phyloP scores from a whole-genome alignment of 2,113 vertebrate species.

The Pagrus major region DNA sequence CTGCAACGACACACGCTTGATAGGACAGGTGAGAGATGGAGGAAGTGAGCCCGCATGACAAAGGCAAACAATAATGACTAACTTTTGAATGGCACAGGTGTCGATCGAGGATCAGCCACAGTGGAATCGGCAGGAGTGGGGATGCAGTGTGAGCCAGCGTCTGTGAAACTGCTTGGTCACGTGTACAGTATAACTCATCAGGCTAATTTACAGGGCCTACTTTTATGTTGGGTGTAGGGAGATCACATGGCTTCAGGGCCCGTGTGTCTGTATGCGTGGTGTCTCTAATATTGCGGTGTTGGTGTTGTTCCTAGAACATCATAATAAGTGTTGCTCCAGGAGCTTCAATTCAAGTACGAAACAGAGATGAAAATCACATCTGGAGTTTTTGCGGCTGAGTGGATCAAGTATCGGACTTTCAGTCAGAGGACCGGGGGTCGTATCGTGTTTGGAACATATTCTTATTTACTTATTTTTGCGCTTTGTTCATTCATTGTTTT shows the following conservation, averaged over 20 bases:
- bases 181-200: background rate
- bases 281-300: too few relatives aligned
- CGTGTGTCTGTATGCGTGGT: background rate
- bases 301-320: too few relatives aligned
- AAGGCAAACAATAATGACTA: background rate
- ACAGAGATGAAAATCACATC: too few relatives aligned
- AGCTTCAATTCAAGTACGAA: too few relatives aligned
- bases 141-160: background rate
- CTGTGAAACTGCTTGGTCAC: conserved; percentile 9
- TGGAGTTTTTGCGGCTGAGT: too few relatives aligned
- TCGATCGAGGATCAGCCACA: background rate
- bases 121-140: background rate
- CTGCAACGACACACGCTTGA: conserved; percentile 5
- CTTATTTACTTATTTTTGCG: too few relatives aligned
- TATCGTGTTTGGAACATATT: too few relatives aligned
- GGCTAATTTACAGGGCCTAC: background rate
- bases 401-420: too few relatives aligned
- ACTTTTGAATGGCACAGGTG: background rate
- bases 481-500: too few relatives aligned
- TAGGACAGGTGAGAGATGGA: conserved; percentile 29
- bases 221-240: conserved; percentile 16
- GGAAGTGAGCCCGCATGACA: conserved; percentile 17
- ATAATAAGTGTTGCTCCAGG: too few relatives aligned
- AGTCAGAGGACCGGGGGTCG: too few relatives aligned
- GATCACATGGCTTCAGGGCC: conserved; percentile 10